Conservation (phyloP, 2,797 vertebrate genomes). For the Amphiprion clarkii region DNA sequence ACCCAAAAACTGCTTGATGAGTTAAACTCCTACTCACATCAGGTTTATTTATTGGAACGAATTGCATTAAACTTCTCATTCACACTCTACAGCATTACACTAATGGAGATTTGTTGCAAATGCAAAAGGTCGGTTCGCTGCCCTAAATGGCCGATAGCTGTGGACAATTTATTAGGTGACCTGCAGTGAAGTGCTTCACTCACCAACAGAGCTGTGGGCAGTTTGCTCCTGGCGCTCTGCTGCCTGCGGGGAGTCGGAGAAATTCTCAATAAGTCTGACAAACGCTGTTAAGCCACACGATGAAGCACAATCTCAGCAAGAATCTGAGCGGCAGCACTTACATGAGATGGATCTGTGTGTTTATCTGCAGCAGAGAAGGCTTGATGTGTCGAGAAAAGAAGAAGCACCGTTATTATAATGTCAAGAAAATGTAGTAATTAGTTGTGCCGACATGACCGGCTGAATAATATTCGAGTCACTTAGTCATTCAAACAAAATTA, state of each 20-base stretch:
- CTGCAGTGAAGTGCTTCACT: slow-evolving; percentile 45
- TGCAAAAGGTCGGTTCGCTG: neutral
- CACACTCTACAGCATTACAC: neutral
- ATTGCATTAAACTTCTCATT: neutral
- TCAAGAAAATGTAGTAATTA: neutral
- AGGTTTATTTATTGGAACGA: neutral
- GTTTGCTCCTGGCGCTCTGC: slow-evolving; percentile 31
- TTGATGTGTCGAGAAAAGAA: slow-evolving; percentile 17
- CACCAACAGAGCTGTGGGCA: slow-evolving; percentile 49
- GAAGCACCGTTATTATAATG: neutral
- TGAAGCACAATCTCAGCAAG: slow-evolving; percentile 24
- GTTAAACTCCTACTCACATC: neutral
- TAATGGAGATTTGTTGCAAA: neutral
- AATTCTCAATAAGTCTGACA: slow-evolving; percentile 28
- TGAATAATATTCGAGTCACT: fast-evolving
- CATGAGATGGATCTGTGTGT: slow-evolving; percentile 34
- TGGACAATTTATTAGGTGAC: neutral
- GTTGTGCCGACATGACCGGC: neutral
- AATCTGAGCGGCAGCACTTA: slow-evolving; percentile 43
- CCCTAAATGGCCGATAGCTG: neutral
- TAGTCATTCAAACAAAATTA: neutral
- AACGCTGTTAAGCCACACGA: slow-evolving; percentile 15
- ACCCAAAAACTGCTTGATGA: no score
- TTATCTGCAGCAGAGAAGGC: slow-evolving; percentile 38
- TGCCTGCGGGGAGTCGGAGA: slow-evolving; percentile 51